phyloP scores from a whole-genome alignment of 2,797 vertebrate genomes.

The Protosalanx chinensis region DNA sequence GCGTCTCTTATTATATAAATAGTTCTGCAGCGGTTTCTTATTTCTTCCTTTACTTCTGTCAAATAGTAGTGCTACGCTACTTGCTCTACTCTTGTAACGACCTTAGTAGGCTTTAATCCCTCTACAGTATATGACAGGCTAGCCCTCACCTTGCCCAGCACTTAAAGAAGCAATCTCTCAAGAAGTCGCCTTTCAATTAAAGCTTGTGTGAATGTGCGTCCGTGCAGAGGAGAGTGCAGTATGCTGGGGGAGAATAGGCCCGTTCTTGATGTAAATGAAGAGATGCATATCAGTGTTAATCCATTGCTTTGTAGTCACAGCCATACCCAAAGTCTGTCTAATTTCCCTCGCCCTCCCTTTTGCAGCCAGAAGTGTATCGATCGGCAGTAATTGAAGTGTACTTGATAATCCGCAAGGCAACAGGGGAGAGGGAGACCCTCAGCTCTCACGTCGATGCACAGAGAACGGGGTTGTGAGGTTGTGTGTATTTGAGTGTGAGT shows the following conservation, averaged over 20 bases:
- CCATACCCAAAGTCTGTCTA: conserved; percentile 82
- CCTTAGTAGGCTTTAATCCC: conserved; percentile 68
- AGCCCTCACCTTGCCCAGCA: conserved; percentile 81
- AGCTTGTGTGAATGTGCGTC: conserved; percentile 70
- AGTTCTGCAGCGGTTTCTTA: conserved; percentile 44
- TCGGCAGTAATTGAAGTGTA: conserved; percentile 84
- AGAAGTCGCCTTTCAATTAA: conserved; percentile 75
- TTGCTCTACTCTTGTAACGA: conserved; percentile 49
- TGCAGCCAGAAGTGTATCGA: conserved; percentile 82
- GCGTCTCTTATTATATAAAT: conserved; percentile 55
- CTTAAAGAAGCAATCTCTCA: conserved; percentile 83
- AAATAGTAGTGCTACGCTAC: conserved; percentile 45
- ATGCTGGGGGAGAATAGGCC: conserved; percentile 72
- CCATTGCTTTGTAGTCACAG: conserved; percentile 84
- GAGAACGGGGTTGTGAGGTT: conserved; percentile 69
- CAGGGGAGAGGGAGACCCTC: conserved; percentile 76
- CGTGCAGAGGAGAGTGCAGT: conserved; percentile 63
- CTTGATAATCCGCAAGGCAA: conserved; percentile 83
- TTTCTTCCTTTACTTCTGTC: conserved; percentile 31
- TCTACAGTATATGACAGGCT: conserved; percentile 70
- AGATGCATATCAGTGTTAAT: conserved; percentile 86
- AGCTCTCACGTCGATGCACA: conserved; percentile 74
- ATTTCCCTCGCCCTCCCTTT: conserved; percentile 80
- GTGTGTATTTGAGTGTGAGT: conserved; percentile 70
- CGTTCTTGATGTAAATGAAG: conserved; percentile 83